These are phyloP conservation scores for Canis aureus DNA, from an alignment of 2,113 vertebrate genomes.

Conservation along the genomic window DNA sequence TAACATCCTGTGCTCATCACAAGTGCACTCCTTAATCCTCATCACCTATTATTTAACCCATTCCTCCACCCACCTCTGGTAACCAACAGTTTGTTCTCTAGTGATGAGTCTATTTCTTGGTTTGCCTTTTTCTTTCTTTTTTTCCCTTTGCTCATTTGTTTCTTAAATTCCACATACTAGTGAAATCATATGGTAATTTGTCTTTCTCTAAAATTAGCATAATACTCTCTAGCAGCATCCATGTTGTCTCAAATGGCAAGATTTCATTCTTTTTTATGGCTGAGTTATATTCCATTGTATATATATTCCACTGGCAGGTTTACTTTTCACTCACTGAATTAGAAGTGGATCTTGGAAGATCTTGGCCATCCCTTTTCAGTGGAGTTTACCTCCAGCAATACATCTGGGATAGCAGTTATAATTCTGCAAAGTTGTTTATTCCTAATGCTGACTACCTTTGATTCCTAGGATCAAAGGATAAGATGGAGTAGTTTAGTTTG, in stretches of 20 bases:
- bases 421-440: constrained; percentile 60
- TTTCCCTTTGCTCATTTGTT: neutral
- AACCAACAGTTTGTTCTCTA: neutral
- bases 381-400: neutral
- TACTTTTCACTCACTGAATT: constrained; percentile 49
- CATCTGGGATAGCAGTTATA: neutral
- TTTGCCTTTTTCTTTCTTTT: neutral
- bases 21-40: neutral
- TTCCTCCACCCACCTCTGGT: neutral
- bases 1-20: neutral
- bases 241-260: neutral
- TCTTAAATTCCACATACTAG: neutral
- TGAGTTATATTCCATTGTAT: neutral
- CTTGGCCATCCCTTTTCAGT: constrained; percentile 34
- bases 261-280: neutral
- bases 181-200: neutral
- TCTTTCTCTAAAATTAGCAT: neutral
- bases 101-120: neutral
- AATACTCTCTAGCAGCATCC: neutral
- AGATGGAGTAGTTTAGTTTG: constrained; percentile 42
- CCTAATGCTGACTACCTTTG: constrained; percentile 48
- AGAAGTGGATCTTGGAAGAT: constrained; percentile 50
- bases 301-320: neutral
- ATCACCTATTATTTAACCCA: neutral
- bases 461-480: constrained; percentile 45